Conservation (phyloP, 1,140 invertebrate genomes). For the Brachionus manjavacas region DNA sequence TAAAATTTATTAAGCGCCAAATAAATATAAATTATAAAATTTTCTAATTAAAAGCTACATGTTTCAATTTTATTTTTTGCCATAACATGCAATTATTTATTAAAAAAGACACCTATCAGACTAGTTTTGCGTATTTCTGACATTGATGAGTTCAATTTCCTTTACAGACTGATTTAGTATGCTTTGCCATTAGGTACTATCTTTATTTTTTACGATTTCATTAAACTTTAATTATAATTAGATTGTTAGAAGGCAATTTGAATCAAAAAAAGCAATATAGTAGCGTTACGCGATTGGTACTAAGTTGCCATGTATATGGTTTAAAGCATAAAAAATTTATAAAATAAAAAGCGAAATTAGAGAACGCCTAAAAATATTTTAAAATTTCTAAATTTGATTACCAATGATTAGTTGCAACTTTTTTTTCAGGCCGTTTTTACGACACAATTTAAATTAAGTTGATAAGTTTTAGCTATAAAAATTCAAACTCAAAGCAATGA, state of each 20-base stretch:
- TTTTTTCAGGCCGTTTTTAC: not conserved
- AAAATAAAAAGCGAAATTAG: not conserved
- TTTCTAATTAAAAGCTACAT: too few relatives aligned
- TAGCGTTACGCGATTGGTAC: not conserved
- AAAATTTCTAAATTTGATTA: not conserved
- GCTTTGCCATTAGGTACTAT: too few relatives aligned
- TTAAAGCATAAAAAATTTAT: not conserved
- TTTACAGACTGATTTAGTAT: too few relatives aligned
- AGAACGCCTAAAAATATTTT: not conserved
- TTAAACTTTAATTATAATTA: too few relatives aligned
- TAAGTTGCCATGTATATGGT: not conserved
- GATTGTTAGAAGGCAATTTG: not conserved
- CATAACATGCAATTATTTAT: too few relatives aligned
- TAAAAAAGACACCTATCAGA: too few relatives aligned
- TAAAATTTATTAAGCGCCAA: not conserved
- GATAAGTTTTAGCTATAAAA: not conserved
- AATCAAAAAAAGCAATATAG: not conserved
- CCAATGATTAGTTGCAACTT: not conserved
- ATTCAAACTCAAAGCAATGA: not conserved
- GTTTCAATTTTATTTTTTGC: too few relatives aligned
- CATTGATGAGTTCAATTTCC: too few relatives aligned
- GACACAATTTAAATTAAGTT: not conserved
- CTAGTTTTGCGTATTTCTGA: too few relatives aligned
- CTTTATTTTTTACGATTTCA: too few relatives aligned
- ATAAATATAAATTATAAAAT: not conserved